Conservation (phyloP, 2,888 invertebrate species). For the Epirrhoe tristata region DNA sequence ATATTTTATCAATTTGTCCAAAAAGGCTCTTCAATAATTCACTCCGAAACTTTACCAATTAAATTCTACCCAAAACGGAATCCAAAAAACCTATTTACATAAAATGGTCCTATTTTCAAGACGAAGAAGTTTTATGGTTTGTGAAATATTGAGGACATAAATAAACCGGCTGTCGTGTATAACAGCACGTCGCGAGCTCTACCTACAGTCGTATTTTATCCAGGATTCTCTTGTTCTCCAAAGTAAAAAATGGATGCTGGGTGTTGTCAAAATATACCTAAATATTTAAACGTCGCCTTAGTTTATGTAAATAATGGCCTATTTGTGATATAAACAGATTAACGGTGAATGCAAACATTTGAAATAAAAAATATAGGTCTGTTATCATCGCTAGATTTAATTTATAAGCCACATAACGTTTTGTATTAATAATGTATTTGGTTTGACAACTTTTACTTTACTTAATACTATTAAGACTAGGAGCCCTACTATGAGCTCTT, state of each 20-base stretch:
- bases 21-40: constrained; percentile 43
- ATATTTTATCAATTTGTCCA: constrained; percentile 37
- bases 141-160: constrained; percentile 84
- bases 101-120: constrained; percentile 79
- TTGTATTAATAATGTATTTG: too few species aligned
- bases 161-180: constrained; percentile 80
- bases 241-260: constrained; percentile 73
- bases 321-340: background rate
- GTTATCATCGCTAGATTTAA: too few species aligned
- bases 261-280: constrained; percentile 54
- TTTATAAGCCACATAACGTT: too few species aligned
- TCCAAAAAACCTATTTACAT: constrained; percentile 75
- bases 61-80: constrained; percentile 51
- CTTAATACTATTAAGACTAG: too few species aligned
- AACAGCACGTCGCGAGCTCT: constrained; percentile 76
- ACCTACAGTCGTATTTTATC: constrained; percentile 79
- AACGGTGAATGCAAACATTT: too few species aligned
- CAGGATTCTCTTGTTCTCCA: constrained; percentile 75
- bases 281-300: constrained; percentile 49
- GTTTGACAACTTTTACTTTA: too few species aligned
- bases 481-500: too few species aligned
- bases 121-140: constrained; percentile 81
- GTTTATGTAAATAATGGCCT: background rate
- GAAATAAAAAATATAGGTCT: too few species aligned
- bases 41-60: constrained; percentile 45